Evolutionary conservation across 2,888 invertebrate species (phyloP), one percentile per base, ranked within the genome.

Genomic region (Saturnia japonica): DNA sequence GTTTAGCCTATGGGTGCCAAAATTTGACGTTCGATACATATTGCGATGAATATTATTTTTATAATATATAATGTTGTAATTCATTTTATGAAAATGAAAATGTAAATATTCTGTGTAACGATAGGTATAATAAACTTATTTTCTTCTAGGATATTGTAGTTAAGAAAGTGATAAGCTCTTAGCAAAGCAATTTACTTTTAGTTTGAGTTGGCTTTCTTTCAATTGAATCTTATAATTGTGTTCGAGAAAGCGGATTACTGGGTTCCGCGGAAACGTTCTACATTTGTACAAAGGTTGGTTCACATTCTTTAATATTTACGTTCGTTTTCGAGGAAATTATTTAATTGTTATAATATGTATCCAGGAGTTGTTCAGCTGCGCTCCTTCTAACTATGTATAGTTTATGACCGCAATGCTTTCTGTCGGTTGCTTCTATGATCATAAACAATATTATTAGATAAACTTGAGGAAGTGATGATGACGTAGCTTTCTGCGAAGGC

Each of bases 141-240:
- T 6, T 25, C 14, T 7, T 57, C 11, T 25, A 25, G 14, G 25
- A 25, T 57, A 0, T 14, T 25, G 25, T 57, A 28, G 25, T 28
- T 12, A 14, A 57, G 22, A 57, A 57, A 57, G 57, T 25, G 25
- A 19, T 57, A 12, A 12, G 57, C 57, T 57, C 57, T 25, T 6
- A 14, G 4, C 12, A 25, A 57, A 57, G 57, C 57, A 57, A 57
- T 57, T 57, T 57, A 25, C 25, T 57, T 57, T 14, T 22, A 57
- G 25, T 57, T 57, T 57, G 14, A 57, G 57, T 57, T 57, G 57
- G 57, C 57, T 57, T 57, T 57, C 25, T 57, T 57, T 57, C 57
- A 57, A 57, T 57, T 57, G 57, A 25, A 57, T 14, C 57, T 57
- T 14, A 57, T 57, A 57, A 57, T 57, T 57, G 57, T 57, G 25